Evolutionary conservation across 2,888 invertebrate species (phyloP), one percentile per base, ranked within the genome.

Genomic region (Sesia bembeciformis): DNA sequence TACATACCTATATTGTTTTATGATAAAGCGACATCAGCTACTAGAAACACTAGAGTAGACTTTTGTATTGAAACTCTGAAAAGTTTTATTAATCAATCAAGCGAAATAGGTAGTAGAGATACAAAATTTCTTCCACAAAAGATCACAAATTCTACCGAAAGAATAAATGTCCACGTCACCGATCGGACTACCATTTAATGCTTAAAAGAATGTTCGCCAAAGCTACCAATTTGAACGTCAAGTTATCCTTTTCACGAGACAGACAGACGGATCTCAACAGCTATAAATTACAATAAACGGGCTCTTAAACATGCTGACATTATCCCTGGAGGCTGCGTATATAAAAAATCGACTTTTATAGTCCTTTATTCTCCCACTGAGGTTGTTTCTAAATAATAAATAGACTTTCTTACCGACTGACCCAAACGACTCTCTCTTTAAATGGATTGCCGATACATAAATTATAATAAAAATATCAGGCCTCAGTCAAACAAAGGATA

Each of bases 221-320:
- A 57, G 55, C 53, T 43, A 57, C 57, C 52, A 57, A 57, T 57
- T 57, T 55, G 40, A 57, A 52, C 54, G 53, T 57, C 55, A 49
- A 53, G 42, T 55, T 53, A 57, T 57, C 53, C 23, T 46, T 46
- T 8, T 23, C 8, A 40, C 52, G 39, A 39, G 52, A 52, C 40
- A 54, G 57, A 54, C 52, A 56, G 58, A 62, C 60, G 46, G 46
- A 46, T 46, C n/a, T 8, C 60, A 62, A 62, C 63, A 56, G 56
- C 63, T 63, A 71, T 72, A 70, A 69, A 70, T 72, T 65, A 68
- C 62, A 61, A 59, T 61, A 65, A 67, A 64, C 62, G 54, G 63
- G 63, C 63, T 57, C 56, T 23, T 57, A 58, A 64, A 57, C 58
- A 57, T 55, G 57, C 62, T 65, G 65, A 66, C 66, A 64, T 66